phyloP scores from a whole-genome alignment of 2,888 invertebrate genomes.

The Rugalucina vietnamica region DNA sequence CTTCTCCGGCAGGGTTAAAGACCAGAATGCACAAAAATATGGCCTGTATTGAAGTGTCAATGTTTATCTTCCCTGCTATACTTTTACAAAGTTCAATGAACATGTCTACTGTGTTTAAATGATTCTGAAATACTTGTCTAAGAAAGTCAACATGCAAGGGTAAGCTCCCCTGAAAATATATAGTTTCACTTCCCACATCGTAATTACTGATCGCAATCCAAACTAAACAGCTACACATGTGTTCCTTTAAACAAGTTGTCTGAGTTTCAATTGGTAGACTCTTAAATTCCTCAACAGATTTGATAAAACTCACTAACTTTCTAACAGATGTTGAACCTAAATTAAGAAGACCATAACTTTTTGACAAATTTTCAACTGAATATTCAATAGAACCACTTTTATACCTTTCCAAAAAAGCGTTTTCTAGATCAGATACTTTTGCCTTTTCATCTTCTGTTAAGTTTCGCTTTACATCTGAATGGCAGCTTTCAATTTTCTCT shows the following conservation, averaged over 20 bases:
- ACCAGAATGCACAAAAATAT: constrained; percentile 95
- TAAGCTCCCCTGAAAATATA: not conserved
- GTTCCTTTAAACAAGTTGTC: constrained; percentile 92
- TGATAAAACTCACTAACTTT: constrained; percentile 88
- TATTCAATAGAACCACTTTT: too few species aligned
- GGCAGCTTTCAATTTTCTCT: not conserved
- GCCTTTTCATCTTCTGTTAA: not conserved
- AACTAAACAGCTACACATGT: constrained; percentile 87
- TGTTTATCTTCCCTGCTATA: constrained; percentile 85
- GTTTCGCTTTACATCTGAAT: not conserved
- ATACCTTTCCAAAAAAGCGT: too few species aligned
- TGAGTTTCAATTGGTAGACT: constrained; percentile 98
- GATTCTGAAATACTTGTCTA: not conserved
- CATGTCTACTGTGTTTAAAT: not conserved
- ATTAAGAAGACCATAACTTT: not conserved
- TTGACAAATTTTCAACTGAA: not conserved
- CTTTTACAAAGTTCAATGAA: not conserved
- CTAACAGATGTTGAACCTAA: constrained; percentile 83
- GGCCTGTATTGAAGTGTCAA: constrained; percentile 94
- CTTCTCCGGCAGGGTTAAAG: constrained; percentile 92
- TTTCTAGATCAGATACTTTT: not conserved
- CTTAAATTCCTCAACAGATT: constrained; percentile 90
- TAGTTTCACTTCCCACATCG: constrained; percentile 87
- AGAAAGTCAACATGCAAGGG: not conserved
- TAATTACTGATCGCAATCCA: constrained; percentile 96